Evolutionary conservation across 2,113 vertebrate genomes (phyloP), one percentile per base, ranked within the genome.

Genomic region (Phrynosoma blainvillii): DNA sequence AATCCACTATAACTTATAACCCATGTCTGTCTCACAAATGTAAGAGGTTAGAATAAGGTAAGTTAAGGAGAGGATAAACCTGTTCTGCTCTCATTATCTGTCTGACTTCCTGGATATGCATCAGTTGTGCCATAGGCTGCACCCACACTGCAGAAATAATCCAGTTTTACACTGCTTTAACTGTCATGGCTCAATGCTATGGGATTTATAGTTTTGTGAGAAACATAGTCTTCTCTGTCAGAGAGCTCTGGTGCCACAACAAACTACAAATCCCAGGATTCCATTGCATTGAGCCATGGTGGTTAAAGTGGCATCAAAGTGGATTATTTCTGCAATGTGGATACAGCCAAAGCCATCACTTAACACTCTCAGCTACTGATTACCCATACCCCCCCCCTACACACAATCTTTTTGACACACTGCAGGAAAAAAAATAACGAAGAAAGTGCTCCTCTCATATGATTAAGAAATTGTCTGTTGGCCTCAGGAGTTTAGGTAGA

Each of bases 61-160:
- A 75, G 75, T 16, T 68, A 23, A 75, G 13, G 10, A 25, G 9
- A 3, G 14, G 3, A 30, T 13, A 85, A 30, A 68, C 14, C 68
- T 74, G 18, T 0, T 68, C 84, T 10, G 16, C 0, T 0, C 8
- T 78, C 23, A 59, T 30, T 1, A 4, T 66, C 12, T 0, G 2
- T 21, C 54, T 25, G 32, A 54, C 7, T 4, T 1, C 14, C 42
- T 32, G 4, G 62, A 71, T 66, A 75, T 68, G 76, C 71, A 78
- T 42, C 59, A 84, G 27, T 32, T 79, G 84, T 20, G 5, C 73
- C 56, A 10, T 0, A 75, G 16, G 36, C 47, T 47, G 47, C 47
- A 47, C 7, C 47, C 47, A 47, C 7, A 47, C 5, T 47, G 47
- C 47, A 47, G 47, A 47, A 47, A 47, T 47, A 7, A 47, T 5